These are phyloP conservation scores for Sebastolobus altivelis DNA, from an alignment of 2,797 vertebrate species.

Conservation along the genomic window DNA sequence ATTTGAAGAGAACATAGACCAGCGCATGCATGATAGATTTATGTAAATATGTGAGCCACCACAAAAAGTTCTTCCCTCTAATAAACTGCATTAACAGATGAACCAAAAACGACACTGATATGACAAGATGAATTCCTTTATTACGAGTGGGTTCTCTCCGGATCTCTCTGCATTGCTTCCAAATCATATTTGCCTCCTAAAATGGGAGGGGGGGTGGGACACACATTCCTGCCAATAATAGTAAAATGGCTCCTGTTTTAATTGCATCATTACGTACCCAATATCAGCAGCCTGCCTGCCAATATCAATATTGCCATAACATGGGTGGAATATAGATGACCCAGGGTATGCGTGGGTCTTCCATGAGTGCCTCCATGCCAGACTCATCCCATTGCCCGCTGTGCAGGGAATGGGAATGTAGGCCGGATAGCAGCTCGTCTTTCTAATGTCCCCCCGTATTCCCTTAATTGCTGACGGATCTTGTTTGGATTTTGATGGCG, in stretches of 20 bases:
- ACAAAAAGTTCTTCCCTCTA: conserved; percentile 66
- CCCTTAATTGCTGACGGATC: conserved; percentile 89
- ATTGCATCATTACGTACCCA: conserved; percentile 90
- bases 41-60: conserved; percentile 63
- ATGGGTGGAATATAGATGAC: conserved; percentile 90
- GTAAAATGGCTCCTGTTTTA: conserved; percentile 89
- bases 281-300: conserved; percentile 89
- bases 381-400: conserved; percentile 83
- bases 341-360: conserved; percentile 87
- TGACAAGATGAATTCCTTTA: conserved; percentile 86
- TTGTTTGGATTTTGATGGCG: conserved; percentile 88
- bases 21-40: conserved; percentile 54
- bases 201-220: conserved; percentile 65
- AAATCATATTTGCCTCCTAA: conserved; percentile 88
- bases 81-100: conserved; percentile 82
- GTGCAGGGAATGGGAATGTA: conserved; percentile 83
- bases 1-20: conserved; percentile 63
- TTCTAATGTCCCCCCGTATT: conserved; percentile 88
- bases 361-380: conserved; percentile 80
- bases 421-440: conserved; percentile 86
- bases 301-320: conserved; percentile 90
- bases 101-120: conserved; percentile 79
- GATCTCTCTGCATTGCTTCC: conserved; percentile 81
- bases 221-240: conserved; percentile 86
- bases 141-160: conserved; percentile 83